Percentiles rank a stretch among this genome's conserved stretches.
These are phyloP conservation scores for Ostrea edulis DNA, from an alignment of 1,140 invertebrate species.

Conservation along the genomic window DNA sequence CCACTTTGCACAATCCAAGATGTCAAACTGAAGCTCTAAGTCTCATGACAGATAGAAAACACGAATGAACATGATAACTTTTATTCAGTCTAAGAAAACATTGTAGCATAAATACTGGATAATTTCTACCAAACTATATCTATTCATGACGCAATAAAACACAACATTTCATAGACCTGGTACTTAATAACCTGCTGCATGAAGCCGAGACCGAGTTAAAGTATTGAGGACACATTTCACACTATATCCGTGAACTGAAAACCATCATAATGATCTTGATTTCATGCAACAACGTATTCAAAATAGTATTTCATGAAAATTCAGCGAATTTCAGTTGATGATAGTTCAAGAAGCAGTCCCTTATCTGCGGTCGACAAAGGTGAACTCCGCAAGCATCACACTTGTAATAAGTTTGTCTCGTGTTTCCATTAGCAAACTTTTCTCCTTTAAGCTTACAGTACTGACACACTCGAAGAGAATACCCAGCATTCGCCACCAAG, in stretches of 20 bases:
- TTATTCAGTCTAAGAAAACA: too few relatives aligned
- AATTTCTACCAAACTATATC: background rate
- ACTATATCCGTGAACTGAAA: background rate
- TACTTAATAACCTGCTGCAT: too few relatives aligned
- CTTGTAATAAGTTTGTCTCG: slow-evolving; percentile 53
- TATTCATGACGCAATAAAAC: background rate
- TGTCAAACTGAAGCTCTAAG: too few relatives aligned
- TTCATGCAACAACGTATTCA: background rate
- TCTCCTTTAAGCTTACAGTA: slow-evolving; percentile 49
- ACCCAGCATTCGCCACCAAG: slow-evolving; percentile 27
- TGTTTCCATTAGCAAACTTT: slow-evolving; percentile 48
- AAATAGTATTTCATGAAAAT: background rate
- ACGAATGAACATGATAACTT: too few relatives aligned
- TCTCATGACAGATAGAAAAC: too few relatives aligned
- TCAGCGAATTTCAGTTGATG: slow-evolving; percentile 37
- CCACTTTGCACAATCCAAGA: too few relatives aligned
- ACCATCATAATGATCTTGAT: background rate
- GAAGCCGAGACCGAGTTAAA: background rate
- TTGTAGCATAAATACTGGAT: background rate
- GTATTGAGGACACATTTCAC: background rate
- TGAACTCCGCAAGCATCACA: slow-evolving; percentile 49
- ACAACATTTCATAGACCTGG: too few relatives aligned
- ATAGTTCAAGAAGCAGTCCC: slow-evolving; percentile 50
- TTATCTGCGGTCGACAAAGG: slow-evolving; percentile 53
- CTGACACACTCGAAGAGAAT: slow-evolving; percentile 42